These are phyloP conservation scores for Staurois parvus DNA, from an alignment of 2,797 vertebrate genomes.

Conservation along the genomic window DNA sequence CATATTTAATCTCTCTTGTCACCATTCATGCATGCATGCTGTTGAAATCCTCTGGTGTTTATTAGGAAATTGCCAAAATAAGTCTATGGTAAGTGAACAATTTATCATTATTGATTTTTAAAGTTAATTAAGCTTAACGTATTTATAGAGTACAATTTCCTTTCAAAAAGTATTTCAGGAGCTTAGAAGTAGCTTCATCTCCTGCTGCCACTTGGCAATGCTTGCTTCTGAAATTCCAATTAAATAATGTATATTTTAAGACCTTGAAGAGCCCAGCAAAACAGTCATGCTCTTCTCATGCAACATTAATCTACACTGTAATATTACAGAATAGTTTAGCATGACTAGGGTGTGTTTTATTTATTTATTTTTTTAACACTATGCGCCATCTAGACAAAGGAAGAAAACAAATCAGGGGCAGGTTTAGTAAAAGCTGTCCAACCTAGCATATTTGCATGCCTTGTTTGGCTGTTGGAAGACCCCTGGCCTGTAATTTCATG, in stretches of 20 bases:
- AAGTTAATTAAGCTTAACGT: slow-evolving; percentile 32
- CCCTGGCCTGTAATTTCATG: no score
- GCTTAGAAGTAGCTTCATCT: background rate
- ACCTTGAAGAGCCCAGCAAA: background rate
- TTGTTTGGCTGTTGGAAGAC: no score
- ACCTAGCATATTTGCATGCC: no score
- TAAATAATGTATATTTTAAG: slow-evolving; percentile 14
- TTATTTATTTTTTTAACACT: background rate
- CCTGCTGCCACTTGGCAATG: background rate
- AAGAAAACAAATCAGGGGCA: no score
- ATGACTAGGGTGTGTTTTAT: background rate
- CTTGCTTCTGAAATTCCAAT: background rate
- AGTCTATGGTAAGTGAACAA: slow-evolving; percentile 12
- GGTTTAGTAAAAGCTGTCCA: no score
- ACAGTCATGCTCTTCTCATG: background rate
- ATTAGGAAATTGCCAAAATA: slow-evolving; percentile 19
- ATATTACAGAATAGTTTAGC: background rate
- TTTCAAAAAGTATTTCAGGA: slow-evolving; percentile 1
- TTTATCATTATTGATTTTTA: slow-evolving; percentile 39
- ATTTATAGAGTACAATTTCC: slow-evolving; percentile 20
- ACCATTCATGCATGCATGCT: background rate
- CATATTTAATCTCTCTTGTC: background rate
- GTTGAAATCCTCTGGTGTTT: slow-evolving; percentile 26
- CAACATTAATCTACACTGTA: background rate
- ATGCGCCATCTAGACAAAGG: background rate